Conservation (phyloP, 37 sponge, comb jelly and placozoan species). For the Ephydatia muelleri region DNA sequence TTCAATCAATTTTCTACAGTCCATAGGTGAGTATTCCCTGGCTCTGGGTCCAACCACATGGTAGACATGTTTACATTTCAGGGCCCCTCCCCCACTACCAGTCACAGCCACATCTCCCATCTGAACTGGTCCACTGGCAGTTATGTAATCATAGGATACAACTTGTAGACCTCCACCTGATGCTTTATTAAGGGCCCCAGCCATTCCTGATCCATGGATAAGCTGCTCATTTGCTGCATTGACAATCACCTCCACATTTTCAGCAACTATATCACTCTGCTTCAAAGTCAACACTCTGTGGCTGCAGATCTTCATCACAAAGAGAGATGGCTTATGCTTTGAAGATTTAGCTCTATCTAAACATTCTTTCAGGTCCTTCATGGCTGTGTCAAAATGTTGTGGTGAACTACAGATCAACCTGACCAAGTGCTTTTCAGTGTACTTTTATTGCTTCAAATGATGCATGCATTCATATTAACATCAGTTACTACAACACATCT, state of each 20-base stretch:
- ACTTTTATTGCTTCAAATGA: too few relatives aligned
- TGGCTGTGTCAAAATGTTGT: constrained; percentile 54
- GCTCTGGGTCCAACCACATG: constrained; percentile 78
- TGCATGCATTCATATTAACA: too few relatives aligned
- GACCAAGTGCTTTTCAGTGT: background rate
- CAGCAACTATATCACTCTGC: constrained; percentile 59
- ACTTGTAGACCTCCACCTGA: constrained; percentile 46
- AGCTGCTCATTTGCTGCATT: constrained; percentile 73
- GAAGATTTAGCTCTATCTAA: background rate
- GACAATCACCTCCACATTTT: constrained; percentile 70
- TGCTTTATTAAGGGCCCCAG: constrained; percentile 66
- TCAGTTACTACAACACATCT: too few relatives aligned
- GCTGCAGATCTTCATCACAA: background rate
- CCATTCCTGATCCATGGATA: constrained; percentile 66
- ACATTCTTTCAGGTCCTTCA: constrained; percentile 15
- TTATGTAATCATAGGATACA: constrained; percentile 15
- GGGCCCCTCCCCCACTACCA: constrained; percentile 53
- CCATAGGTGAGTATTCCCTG: background rate
- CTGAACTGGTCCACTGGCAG: constrained; percentile 7
- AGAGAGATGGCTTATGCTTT: background rate
- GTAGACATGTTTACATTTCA: constrained; percentile 57
- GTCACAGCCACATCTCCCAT: constrained; percentile 61
- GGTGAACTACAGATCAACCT: constrained; percentile 35
- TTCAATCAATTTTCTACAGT: constrained; percentile 31
- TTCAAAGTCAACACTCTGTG: constrained; percentile 54